phyloP scores from a whole-genome alignment of 2,113 vertebrate species.

The Myrmecobius fasciatus region DNA sequence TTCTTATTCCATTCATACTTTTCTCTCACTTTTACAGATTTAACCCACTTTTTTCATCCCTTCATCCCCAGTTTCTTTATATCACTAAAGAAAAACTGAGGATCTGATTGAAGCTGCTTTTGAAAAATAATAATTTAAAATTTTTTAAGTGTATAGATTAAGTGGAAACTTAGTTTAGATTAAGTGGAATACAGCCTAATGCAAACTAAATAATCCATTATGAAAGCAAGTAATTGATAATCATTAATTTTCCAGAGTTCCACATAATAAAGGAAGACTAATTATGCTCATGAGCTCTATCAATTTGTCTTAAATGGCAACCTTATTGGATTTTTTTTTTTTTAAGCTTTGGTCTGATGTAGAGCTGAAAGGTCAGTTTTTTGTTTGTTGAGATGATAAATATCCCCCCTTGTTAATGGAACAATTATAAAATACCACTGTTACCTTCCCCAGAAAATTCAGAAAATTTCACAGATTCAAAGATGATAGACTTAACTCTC shows the following conservation, averaged over 20 bases:
- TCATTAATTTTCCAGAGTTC: conserved; percentile 57
- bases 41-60: neutral
- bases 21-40: neutral
- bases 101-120: neutral
- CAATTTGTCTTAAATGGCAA: neutral
- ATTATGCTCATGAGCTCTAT: neutral
- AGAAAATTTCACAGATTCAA: neutral
- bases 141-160: conserved; percentile 9
- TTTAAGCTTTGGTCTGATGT: neutral
- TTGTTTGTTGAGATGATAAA: neutral
- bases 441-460: neutral
- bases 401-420: neutral
- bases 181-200: conserved; percentile 40
- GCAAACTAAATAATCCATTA: conserved; percentile 67
- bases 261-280: conserved; percentile 52
- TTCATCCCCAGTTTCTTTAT: neutral
- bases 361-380: neutral
- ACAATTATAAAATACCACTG: neutral
- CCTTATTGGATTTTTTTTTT: conserved; percentile 10
- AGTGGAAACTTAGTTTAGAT: conserved; percentile 36
- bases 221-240: conserved; percentile 58
- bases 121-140: conserved; percentile 28
- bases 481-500: neutral
- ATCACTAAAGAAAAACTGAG: neutral
- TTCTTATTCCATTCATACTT: conserved; percentile 3